A percentile compares a stretch with the other conserved stretches of the same genome.
Conservation (phyloP, 2,113 vertebrate genomes). For the Leptosomus discolor region DNA sequence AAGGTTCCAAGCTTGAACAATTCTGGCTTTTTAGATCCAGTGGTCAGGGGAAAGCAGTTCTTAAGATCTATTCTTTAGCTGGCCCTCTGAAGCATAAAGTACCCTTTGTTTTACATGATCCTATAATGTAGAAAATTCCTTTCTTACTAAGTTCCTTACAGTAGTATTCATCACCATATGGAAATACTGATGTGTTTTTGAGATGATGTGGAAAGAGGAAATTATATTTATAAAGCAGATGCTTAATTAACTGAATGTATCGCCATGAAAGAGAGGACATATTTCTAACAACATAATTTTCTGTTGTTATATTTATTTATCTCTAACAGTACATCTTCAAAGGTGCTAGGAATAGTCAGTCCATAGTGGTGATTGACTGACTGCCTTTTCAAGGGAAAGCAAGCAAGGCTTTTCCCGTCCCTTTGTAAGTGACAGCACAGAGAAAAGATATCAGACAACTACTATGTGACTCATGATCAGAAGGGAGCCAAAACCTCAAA, state of each 20-base stretch:
- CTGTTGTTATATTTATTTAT: background rate
- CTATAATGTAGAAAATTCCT: background rate
- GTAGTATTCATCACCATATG: background rate
- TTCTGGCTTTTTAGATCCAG: background rate
- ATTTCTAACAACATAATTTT: background rate
- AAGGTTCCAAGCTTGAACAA: background rate
- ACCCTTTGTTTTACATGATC: background rate
- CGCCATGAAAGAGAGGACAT: background rate
- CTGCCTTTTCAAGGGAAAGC: background rate
- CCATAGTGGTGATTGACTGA: background rate
- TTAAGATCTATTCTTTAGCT: background rate
- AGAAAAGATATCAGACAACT: background rate
- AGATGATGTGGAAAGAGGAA: slow-evolving; percentile 21
- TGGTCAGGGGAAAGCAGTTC: background rate
- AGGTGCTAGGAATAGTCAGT: background rate
- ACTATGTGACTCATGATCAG: background rate
- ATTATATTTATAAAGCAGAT: background rate
- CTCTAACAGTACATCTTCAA: background rate
- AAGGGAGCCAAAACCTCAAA: background rate
- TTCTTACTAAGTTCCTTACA: background rate
- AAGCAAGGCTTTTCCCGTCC: background rate
- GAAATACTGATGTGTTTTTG: background rate
- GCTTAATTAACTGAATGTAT: background rate
- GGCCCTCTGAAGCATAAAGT: background rate
- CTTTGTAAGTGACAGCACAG: background rate